phyloP scores from a whole-genome alignment of 2,888 invertebrate genomes.

The Anarsia innoxiella region DNA sequence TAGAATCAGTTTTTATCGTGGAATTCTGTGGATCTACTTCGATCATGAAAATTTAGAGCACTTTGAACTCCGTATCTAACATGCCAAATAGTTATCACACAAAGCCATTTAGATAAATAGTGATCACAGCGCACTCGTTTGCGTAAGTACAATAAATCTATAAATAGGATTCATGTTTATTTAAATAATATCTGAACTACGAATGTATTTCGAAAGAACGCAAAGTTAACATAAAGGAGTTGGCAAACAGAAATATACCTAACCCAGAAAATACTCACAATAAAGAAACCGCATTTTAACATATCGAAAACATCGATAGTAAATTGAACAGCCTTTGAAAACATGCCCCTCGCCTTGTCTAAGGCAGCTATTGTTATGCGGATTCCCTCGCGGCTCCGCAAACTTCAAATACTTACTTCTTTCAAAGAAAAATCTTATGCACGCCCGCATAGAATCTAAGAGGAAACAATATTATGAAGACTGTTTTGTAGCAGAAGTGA shows the following conservation, averaged over 20 bases:
- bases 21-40: no score
- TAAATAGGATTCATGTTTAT: no score
- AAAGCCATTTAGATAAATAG: no score
- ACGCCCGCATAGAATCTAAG: not conserved
- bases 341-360: constrained; percentile 29
- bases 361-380: constrained; percentile 36
- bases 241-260: not conserved
- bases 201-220: no score
- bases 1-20: no score
- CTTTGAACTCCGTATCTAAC: no score
- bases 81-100: no score
- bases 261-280: not conserved
- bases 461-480: not conserved
- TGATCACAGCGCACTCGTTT: no score
- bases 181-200: no score
- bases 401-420: constrained; percentile 27
- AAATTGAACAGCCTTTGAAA: constrained; percentile 27
- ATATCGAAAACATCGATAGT: constrained; percentile 26
- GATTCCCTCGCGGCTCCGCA: constrained; percentile 29
- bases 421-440: constrained; percentile 20
- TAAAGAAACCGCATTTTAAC: not conserved
- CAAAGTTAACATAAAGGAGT: not conserved
- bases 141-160: no score
- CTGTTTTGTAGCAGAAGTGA: not conserved
- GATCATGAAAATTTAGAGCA: no score